Base-by-base conservation (phyloP, 2,888 invertebrate genomes). In the Cheilosia vulpina region DNA sequence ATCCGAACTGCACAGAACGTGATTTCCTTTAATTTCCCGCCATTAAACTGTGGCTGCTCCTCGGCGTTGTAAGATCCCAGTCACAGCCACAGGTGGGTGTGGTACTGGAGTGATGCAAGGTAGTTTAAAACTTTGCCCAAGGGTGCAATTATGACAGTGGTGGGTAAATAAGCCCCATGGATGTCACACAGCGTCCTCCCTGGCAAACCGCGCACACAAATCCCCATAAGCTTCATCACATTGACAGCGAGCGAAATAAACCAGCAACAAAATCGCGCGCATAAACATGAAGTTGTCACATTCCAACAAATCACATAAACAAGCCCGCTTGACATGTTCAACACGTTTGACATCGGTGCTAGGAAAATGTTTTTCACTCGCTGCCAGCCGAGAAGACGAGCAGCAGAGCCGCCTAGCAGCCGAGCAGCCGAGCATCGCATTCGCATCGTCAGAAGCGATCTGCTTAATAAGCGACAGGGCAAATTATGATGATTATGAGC, bases 401-500 rank as follows among this genome's bases (percentile, higher is more conserved):
- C 53, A 15, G 71, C 53, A 47, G 52, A 27, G 50, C 24, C 4
- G 24, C 4, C 24, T 0, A 27, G 6, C 27, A 5, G 27, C 76
- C 62, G 27, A 41, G 24, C 45, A n/a, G 71, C 53, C 55, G 52
- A 27, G 50, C 27, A 6, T 6, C 27, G 27, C 27, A 27, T 27
- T 27, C 27, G 27, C 55, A 41, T 80, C 71, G 66, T 81, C 76
- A 81, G 63, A 66, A 72, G 68, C 68, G 85, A 85, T 85, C 83
- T 88, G 87, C 79, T 87, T 78, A 78, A 85, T 79, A 57, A 78
- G 87, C 88, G 88, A 88, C 88, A 88, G 73, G 88, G 88, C 88
- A 89, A 90, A 90, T 91, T 91, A 90, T 91, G 90, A 91, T 89
- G 90, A 90, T 90, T 91, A 89, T 90, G 89, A 90, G 68, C 89